Percentiles rank a stretch among this genome's conserved stretches.
These are phyloP conservation scores for Sylvia atricapilla DNA, from an alignment of 2,113 vertebrate species.

Conservation along the genomic window DNA sequence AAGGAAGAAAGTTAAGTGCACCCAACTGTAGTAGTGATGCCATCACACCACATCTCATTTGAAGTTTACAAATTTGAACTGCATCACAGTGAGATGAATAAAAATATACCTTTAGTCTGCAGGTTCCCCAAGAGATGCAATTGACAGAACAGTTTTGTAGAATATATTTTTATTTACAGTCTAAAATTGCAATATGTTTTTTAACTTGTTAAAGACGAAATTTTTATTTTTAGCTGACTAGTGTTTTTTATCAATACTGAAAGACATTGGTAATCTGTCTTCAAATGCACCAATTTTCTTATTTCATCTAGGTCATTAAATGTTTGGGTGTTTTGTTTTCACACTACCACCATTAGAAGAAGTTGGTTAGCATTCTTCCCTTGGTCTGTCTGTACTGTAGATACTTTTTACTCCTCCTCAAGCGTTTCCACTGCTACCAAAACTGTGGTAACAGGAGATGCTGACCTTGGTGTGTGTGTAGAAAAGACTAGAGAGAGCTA, in stretches of 20 bases:
- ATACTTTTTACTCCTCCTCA: neutral
- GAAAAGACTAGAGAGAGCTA: neutral
- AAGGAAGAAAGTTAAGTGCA: neutral
- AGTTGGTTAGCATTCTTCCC: neutral
- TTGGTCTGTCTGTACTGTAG: neutral
- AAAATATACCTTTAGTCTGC: neutral
- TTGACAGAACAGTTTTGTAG: neutral
- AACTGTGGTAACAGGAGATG: neutral
- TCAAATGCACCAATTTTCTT: neutral
- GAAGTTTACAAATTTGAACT: neutral
- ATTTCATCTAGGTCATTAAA: neutral
- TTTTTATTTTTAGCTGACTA: neutral
- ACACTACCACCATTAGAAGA: neutral
- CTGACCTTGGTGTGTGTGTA: neutral
- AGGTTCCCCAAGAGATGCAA: neutral
- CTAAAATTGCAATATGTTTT: neutral
- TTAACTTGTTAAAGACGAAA: neutral
- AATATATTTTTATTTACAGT: neutral
- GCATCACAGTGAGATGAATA: neutral
- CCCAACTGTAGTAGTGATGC: neutral
- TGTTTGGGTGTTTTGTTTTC: neutral
- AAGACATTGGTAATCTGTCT: neutral
- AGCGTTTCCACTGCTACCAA: neutral
- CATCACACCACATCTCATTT: neutral
- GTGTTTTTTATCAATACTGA: neutral